Base-by-base conservation (phyloP, 2,888 invertebrate genomes). In the Dolichopus griseipennis region DNA sequence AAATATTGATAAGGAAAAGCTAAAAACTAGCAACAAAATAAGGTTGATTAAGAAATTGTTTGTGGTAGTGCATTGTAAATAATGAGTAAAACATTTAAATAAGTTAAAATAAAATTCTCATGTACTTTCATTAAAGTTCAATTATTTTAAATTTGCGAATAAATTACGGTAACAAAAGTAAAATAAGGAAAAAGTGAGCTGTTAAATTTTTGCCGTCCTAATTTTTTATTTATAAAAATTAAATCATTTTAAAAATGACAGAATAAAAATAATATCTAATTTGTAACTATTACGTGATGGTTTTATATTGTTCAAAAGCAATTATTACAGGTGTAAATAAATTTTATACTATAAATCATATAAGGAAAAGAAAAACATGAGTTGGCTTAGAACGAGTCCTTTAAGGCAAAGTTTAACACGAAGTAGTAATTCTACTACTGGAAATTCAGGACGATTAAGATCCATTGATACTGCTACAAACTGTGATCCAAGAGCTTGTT, bases 401-500 rank as follows among this genome's bases (percentile, higher is more conserved):
- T 73, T 80, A 75, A 75, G 80, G 68, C 80, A 80, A 71, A 80
- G 79, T 71, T 72, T 79, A 64, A 71, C 73, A 84, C 87, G 41
- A 78, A 87, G 74, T 81, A 85, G 86, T 71, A 85, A 85, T 70
- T 66, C 65, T 22, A 66, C 65, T 6, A n/a, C 65, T n/a, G 43
- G 37, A 27, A 63, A 33, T 12, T 66, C 84, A 67, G 83, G 86
- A 72, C 86, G 86, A 69, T 85, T 87, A 66, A 84, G 88, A 62
- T 78, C 85, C 2, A 83, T 86, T 64, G 88, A 88, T 74, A 87
- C 89, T 12, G 86, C 88, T 6, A 87, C 88, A 10, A 89, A 90
- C 77, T 90, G 89, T 75, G 93, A 94, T 82, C 92, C 93, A 0
- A 90, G 91, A 67, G 95, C 95, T 9, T 95, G 95, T 81, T 93